Percentiles rank a stretch among this genome's conserved stretches.
Evolutionary conservation across 2,888 invertebrate species (phyloP).

Genomic region (Macaria notata): DNA sequence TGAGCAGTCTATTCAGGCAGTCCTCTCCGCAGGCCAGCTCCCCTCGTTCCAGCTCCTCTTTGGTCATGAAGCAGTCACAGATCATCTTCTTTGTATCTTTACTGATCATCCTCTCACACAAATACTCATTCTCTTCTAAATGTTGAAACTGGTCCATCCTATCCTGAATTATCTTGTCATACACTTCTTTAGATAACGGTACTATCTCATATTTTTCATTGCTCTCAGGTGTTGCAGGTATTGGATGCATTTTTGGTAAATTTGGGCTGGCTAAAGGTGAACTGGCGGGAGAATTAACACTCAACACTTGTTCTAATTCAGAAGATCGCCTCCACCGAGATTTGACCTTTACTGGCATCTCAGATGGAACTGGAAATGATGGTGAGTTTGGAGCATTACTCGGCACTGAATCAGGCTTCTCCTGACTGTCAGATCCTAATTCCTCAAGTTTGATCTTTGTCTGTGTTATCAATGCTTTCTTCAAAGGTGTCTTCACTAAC

Average conservation of each 20-base stretch:
- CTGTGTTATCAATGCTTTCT: constrained; percentile 73
- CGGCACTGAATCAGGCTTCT: constrained; percentile 52
- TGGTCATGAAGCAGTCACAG: constrained; percentile 96
- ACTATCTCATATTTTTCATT: constrained; percentile 46
- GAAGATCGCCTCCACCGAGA: constrained; percentile 90
- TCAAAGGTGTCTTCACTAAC: constrained; percentile 81
- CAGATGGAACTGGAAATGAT: constrained; percentile 72
- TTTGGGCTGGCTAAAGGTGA: constrained; percentile 69
- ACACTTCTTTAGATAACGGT: constrained; percentile 65
- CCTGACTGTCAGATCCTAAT: constrained; percentile 81
- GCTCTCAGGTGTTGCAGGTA: constrained; percentile 49
- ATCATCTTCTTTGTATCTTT: constrained; percentile 96
- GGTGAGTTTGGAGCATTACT: constrained; percentile 60
- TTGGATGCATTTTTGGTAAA: constrained; percentile 53
- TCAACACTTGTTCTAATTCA: constrained; percentile 85
- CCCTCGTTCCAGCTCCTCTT: constrained; percentile 92
- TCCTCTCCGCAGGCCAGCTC: constrained; percentile 96
- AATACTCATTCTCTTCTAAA: constrained; percentile 93
- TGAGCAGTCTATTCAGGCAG: constrained; percentile 97
- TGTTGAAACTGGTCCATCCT: constrained; percentile 89
- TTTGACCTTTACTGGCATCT: constrained; percentile 90
- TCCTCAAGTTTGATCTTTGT: constrained; percentile 82
- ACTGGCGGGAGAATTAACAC: constrained; percentile 64
- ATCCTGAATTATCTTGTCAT: constrained; percentile 76
- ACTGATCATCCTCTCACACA: constrained; percentile 91